phyloP scores from a whole-genome alignment of 37 sponge, comb jelly and placozoan species.

The Crambe crambe region DNA sequence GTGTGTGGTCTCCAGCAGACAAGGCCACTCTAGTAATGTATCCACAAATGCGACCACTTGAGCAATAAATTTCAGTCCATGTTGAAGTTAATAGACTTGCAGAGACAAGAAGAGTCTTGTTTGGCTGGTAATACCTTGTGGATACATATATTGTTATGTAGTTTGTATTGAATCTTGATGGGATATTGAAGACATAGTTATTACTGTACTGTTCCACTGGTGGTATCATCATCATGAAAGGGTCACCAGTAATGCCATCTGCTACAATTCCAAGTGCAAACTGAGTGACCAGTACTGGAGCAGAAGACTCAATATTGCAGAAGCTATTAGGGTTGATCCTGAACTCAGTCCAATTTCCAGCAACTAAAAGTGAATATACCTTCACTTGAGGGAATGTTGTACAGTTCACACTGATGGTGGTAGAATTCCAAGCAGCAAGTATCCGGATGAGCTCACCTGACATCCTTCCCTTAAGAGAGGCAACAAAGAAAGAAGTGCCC shows the following conservation, averaged over 20 bases:
- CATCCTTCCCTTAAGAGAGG: slow-evolving; percentile 26
- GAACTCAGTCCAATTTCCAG: slow-evolving; percentile 23
- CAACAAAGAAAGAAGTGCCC: slow-evolving; percentile 45
- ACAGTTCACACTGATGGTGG: background rate
- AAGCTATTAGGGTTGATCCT: background rate
- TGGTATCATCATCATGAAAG: slow-evolving; percentile 64
- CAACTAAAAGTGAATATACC: background rate
- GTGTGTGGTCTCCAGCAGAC: too few species aligned
- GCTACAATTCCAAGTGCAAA: slow-evolving; percentile 29
- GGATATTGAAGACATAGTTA: too few species aligned
- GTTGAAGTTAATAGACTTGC: too few species aligned
- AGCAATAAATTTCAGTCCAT: too few species aligned
- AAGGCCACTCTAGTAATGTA: too few species aligned
- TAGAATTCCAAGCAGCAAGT: slow-evolving; percentile 30
- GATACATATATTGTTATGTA: too few species aligned
- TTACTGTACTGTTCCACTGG: slow-evolving; percentile 70
- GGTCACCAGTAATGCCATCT: slow-evolving; percentile 41
- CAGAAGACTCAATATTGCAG: slow-evolving; percentile 42
- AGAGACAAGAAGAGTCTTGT: too few species aligned
- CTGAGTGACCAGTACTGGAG: slow-evolving; percentile 46
- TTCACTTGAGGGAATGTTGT: background rate
- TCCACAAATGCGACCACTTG: too few species aligned
- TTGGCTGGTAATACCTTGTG: too few species aligned
- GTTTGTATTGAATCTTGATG: too few species aligned
- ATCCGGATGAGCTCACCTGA: slow-evolving; percentile 10